These are phyloP conservation scores for Melipona bicolor DNA, from an alignment of 2,888 invertebrate genomes.

Conservation along the genomic window DNA sequence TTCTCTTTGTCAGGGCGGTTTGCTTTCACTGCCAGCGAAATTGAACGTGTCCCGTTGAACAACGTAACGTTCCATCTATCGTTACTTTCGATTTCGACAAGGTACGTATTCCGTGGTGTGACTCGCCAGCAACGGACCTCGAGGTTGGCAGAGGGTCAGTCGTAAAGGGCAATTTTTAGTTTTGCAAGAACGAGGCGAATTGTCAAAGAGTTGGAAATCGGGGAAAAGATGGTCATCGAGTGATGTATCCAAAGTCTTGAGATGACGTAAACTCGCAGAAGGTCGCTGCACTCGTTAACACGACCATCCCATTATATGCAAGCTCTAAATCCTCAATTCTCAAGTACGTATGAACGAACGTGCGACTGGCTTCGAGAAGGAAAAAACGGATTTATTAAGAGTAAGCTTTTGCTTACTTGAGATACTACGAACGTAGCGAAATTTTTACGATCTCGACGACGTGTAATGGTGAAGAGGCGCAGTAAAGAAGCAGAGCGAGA, in stretches of 20 bases:
- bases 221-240: conserved; percentile 17
- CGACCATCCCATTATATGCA: conserved; percentile 57
- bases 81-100: too few species aligned
- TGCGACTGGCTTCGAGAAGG: not conserved
- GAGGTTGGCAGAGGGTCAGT: conserved; percentile 62
- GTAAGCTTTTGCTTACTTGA: too few species aligned
- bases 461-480: not conserved
- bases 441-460: not conserved
- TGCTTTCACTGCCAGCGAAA: not conserved
- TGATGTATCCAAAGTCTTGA: conserved; percentile 48
- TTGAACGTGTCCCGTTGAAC: not conserved
- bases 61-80: not conserved
- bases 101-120: not conserved
- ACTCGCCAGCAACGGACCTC: conserved; percentile 18
- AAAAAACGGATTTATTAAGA: not conserved
- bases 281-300: conserved; percentile 64
- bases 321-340: conserved; percentile 24
- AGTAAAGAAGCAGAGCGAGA: not conserved
- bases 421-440: not conserved
- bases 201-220: conserved; percentile 30
- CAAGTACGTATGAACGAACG: not conserved
- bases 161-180: conserved; percentile 63
- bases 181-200: conserved; percentile 65
- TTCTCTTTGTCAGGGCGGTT: conserved; percentile 12
- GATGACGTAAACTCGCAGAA: conserved; percentile 72